Evolutionary conservation across 1,140 invertebrate genomes (phyloP).

Genomic region (Pseudoatta argentina): DNA sequence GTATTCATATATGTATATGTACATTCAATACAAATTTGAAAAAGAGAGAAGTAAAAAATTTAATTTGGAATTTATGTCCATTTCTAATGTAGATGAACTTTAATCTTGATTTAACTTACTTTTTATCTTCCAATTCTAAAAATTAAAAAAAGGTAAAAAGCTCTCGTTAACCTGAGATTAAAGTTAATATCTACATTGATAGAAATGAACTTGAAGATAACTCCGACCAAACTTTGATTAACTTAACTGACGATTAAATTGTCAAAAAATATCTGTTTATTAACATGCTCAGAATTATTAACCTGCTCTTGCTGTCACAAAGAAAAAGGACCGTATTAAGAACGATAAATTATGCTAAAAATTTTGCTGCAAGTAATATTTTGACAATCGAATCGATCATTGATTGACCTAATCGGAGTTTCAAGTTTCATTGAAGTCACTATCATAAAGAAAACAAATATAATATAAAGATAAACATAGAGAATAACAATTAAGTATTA

Average conservation of each 20-base stretch:
- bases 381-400: neutral
- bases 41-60: neutral
- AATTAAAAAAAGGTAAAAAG: no score
- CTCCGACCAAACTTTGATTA: neutral
- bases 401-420: neutral
- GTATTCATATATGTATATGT: neutral
- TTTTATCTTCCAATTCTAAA: no score
- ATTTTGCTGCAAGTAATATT: neutral
- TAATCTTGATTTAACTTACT: no score
- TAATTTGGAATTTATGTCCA: neutral
- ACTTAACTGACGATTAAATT: neutral
- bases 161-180: no score
- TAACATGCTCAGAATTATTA: neutral
- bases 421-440: neutral
- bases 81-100: no score
- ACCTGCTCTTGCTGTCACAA: neutral
- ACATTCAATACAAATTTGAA: neutral
- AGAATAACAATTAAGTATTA: neutral
- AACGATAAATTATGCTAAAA: neutral
- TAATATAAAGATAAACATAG: neutral
- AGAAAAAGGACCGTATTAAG: neutral
- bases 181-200: no score
- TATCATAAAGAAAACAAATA: neutral
- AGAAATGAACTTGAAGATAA: no score
- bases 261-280: neutral